Base-by-base conservation (phyloP, 2,888 invertebrate genomes). In the Campoletis raptor region DNA sequence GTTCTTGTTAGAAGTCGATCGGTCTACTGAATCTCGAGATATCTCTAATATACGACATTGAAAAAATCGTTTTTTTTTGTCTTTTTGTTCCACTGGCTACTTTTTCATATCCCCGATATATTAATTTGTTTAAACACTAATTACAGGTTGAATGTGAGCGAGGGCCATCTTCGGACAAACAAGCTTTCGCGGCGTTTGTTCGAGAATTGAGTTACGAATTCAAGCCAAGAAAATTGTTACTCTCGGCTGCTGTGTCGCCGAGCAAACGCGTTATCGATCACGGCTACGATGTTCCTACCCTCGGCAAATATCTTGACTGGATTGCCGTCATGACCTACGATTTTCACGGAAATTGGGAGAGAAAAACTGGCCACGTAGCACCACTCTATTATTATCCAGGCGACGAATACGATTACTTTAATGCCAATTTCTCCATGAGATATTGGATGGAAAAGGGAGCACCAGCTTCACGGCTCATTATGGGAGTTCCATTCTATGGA, bases 311-410 rank as follows among this genome's bases (percentile, higher is more conserved):
- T 92, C 95, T 98, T 81, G 98, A 98, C 93, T 98, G 98, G 97
- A 97, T 98, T 73, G 97, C 98, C 2, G 97, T 98, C 0, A 98
- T 98, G 98, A 97, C 98, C 0, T 98, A 98, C 91, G 98, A 98
- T 92, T 98, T 96, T 94, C 98, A 98, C 90, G 98, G 98, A 0
- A 97, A 97, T 91, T 98, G 98, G 98, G 98, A 98, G 91, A 97
- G 97, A 93, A 97, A 97, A 93, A 98, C 98, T 0, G 98, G 98
- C 0, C 98, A 98, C 92, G 97, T 98, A 0, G 97, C 98, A 3
- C 98, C 98, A 0, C 94, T 98, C 64, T 97, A 96, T 89, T 96
- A 97, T 91, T 97, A 98, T 92, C 97, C 97, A 3, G 97, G 97
- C 72, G 98, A 98, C 92, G 97, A 97, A 87, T 96, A 96, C 79